These are phyloP conservation scores for Asobara japonica DNA, from an alignment of 1,140 invertebrate genomes.

Conservation along the genomic window DNA sequence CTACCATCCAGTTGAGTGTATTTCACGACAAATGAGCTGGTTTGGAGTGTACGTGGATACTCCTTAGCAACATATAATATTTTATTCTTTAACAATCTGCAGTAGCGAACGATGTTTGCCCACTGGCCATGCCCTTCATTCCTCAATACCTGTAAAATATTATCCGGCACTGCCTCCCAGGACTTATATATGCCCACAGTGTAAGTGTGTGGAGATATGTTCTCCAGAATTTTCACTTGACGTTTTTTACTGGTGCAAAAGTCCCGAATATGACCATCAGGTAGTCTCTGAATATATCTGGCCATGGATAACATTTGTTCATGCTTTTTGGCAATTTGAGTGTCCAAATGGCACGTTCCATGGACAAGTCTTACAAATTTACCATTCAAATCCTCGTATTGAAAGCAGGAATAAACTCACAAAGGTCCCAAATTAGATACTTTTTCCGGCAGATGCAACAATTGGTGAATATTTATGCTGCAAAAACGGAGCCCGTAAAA, in stretches of 20 bases:
- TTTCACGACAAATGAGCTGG: not conserved
- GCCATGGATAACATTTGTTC: slow-evolving; percentile 37
- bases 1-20: not conserved
- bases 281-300: slow-evolving; percentile 23
- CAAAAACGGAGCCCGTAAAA: slow-evolving; percentile 30
- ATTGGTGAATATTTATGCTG: slow-evolving; percentile 35
- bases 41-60: not conserved
- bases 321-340: slow-evolving; percentile 37
- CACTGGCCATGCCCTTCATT: not conserved
- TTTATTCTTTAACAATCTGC: not conserved
- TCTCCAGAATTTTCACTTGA: slow-evolving; percentile 34
- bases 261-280: slow-evolving; percentile 24
- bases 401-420: slow-evolving; percentile 35
- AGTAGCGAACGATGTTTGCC: not conserved
- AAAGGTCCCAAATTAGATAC: slow-evolving; percentile 35
- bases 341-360: slow-evolving; percentile 40
- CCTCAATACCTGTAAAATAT: not conserved
- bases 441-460: slow-evolving; percentile 31
- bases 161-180: not conserved
- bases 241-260: slow-evolving; percentile 26
- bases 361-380: slow-evolving; percentile 40
- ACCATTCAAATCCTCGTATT: slow-evolving; percentile 44
- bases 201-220: slow-evolving; percentile 22
- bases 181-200: slow-evolving; percentile 37
- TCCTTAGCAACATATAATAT: not conserved